Percentiles rank a stretch among this genome's conserved stretches.
Conservation (phyloP, 2,888 invertebrate genomes). For the Agrotis clavis region DNA sequence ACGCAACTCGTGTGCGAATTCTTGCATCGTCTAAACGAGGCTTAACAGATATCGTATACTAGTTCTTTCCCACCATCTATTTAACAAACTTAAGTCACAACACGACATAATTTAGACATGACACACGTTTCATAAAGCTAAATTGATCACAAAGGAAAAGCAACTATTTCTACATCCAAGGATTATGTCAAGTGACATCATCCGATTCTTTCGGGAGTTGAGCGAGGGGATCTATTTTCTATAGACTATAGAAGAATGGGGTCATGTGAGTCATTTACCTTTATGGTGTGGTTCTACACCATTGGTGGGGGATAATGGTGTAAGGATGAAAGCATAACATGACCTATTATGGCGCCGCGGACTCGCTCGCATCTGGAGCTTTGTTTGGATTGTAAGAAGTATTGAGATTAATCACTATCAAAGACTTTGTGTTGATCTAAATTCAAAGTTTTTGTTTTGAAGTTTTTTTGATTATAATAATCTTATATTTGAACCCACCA, state of each 20-base stretch:
- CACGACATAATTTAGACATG: slow-evolving; percentile 15
- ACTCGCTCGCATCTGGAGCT: slow-evolving; percentile 36
- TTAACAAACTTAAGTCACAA: too few species aligned
- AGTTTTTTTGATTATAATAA: not conserved
- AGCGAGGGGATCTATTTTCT: slow-evolving; percentile 57
- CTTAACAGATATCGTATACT: too few species aligned
- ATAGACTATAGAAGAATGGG: slow-evolving; percentile 48
- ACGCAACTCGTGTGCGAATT: too few species aligned
- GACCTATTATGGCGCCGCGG: slow-evolving; percentile 48
- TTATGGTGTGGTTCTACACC: slow-evolving; percentile 46
- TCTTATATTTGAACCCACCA: too few species aligned
- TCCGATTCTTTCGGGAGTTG: slow-evolving; percentile 45
- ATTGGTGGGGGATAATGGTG: slow-evolving; percentile 42
- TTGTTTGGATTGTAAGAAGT: slow-evolving; percentile 13
- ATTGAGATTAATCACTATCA: slow-evolving; percentile 25
- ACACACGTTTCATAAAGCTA: slow-evolving; percentile 40
- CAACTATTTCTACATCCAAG: slow-evolving; percentile 49
- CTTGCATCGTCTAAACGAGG: too few species aligned
- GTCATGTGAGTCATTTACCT: slow-evolving; percentile 65
- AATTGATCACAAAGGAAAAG: slow-evolving; percentile 54
- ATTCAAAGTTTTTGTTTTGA: not conserved
- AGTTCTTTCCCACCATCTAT: too few species aligned
- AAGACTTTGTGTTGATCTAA: slow-evolving; percentile 8
- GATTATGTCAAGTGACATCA: slow-evolving; percentile 59
- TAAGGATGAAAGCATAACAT: slow-evolving; percentile 46